A percentile compares a stretch with the other conserved stretches of the same genome.
phyloP scores from a whole-genome alignment of 2,797 vertebrate species.

The Ciconia nigra region DNA sequence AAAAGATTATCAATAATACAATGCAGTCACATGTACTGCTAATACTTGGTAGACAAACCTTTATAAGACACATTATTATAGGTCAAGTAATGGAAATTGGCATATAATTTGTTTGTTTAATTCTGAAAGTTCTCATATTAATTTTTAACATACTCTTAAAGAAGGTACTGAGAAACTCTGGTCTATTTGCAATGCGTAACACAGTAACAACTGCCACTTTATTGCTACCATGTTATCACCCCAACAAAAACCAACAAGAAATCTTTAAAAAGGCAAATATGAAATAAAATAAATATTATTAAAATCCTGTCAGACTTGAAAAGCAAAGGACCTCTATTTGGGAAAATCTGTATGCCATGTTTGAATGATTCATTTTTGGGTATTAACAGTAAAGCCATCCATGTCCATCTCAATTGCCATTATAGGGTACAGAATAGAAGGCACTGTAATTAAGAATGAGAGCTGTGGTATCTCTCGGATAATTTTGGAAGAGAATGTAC shows the following conservation, averaged over 20 bases:
- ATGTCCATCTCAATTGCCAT: neutral
- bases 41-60: neutral
- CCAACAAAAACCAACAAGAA: neutral
- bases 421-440: neutral
- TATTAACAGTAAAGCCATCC: neutral
- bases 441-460: neutral
- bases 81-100: neutral
- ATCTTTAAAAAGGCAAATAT: neutral
- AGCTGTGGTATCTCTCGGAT: neutral
- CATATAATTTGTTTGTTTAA: neutral
- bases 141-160: neutral
- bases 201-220: neutral
- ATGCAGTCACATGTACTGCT: neutral
- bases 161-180: neutral
- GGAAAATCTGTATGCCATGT: neutral
- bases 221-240: neutral
- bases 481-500: neutral
- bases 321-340: neutral
- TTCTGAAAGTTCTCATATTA: neutral
- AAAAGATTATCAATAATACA: neutral
- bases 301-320: neutral
- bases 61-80: neutral
- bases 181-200: neutral
- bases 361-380: neutral
- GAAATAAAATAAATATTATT: neutral